Evolutionary conservation across 2,888 invertebrate species (phyloP), one percentile per base, ranked within the genome.

Genomic region (Spilosoma lubricipeda): DNA sequence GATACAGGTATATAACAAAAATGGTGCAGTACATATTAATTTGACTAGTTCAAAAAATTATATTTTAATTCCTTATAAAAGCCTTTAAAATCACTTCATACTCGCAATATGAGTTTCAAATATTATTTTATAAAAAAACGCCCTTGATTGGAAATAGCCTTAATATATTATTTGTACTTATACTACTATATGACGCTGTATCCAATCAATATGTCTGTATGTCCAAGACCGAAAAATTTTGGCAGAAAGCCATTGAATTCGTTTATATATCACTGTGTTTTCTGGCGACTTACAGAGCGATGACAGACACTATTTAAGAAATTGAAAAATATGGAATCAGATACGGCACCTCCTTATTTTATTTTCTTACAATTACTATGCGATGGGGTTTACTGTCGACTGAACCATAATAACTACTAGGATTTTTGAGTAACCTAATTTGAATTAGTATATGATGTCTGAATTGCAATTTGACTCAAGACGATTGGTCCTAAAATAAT

Each of bases 191-290:
- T 63, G 27, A 39, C 39, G 27, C 75, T 80, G 77, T 80, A 69
- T 71, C 77, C 76, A 79, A 80, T 77, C 78, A 70, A 71, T 75
- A 71, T 71, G 72, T 15, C 88, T 77, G 84, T 92, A 86, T 91
- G 87, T 88, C 86, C 72, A 71, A 69, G 75, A 56, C 69, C 79
- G 90, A 88, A 86, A 90, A 90, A 86, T 86, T 85, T 92, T 94
- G 94, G 94, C 94, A 94, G 86, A 79, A 87, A 90, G 94, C 94
- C 94, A 95, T 88, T 86, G 78, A 80, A 84, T 86, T 87, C 90
- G 91, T 93, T 90, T 93, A 93, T 94, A 93, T 93, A 93, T 95
- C 92, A 93, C 90, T 88, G 89, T 94, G 92, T 94, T 94, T 92
- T 94, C 89, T 87, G 81, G 65, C 66, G 33, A 85, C 76, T 76